Conservation (phyloP, 1,140 invertebrate genomes). For the Tetranychus urticae region DNA sequence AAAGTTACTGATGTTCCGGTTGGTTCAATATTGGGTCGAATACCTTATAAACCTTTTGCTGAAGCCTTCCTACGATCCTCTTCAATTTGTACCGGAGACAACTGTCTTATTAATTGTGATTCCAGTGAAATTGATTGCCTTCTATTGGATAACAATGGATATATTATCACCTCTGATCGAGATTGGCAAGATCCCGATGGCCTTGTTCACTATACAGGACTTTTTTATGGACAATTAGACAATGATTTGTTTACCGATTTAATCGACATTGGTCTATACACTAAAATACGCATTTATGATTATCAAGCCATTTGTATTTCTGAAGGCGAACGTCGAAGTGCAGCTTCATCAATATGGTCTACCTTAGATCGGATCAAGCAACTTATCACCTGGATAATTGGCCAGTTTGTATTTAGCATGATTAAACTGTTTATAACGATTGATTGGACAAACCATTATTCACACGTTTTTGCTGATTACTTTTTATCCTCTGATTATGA, state of each 20-base stretch:
- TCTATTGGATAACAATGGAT: slow-evolving; percentile 73
- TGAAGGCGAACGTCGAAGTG: slow-evolving; percentile 20
- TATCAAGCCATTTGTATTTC: slow-evolving; percentile 65
- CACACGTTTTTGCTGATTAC: neutral
- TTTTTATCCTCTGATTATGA: neutral
- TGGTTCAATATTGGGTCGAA: neutral
- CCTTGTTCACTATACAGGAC: neutral
- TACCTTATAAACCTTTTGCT: neutral
- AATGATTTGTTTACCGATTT: neutral
- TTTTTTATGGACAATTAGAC: slow-evolving; percentile 1
- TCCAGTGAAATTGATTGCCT: slow-evolving; percentile 46
- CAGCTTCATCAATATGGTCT: neutral
- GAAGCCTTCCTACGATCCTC: neutral
- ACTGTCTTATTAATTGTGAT: slow-evolving; percentile 1
- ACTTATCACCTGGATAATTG: slow-evolving; percentile 5
- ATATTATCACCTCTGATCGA: slow-evolving; percentile 39
- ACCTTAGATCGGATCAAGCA: slow-evolving; percentile 5
- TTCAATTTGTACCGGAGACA: neutral
- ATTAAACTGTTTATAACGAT: neutral
- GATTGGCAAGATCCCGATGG: neutral
- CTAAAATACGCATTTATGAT: slow-evolving; percentile 43
- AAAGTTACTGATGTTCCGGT: slow-evolving; percentile 20
- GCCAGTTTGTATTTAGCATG: neutral
- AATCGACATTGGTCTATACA: neutral
- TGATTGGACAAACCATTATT: neutral